Evolutionary conservation across 1,140 invertebrate species (phyloP).

Genomic region (Solenopsis invicta): DNA sequence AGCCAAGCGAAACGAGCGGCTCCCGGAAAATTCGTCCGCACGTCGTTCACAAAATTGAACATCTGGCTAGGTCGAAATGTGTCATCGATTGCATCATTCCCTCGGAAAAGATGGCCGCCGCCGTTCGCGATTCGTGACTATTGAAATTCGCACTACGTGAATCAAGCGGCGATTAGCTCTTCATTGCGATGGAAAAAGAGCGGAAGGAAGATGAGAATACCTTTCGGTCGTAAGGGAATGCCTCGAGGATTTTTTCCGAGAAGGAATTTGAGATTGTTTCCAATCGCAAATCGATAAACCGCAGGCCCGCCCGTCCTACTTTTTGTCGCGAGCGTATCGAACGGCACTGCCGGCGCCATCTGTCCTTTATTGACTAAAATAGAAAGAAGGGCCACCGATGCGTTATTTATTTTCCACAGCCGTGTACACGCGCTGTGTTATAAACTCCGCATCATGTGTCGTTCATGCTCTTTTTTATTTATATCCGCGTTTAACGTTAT

Average conservation of each 20-base stretch:
- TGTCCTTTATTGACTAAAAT: conserved; percentile 3
- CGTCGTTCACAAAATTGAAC: background rate
- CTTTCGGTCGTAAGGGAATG: background rate
- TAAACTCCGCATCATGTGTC: background rate
- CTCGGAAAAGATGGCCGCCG: conserved; percentile 65
- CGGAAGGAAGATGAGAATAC: background rate
- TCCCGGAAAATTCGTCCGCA: background rate
- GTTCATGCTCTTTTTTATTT: background rate
- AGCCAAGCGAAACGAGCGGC: background rate
- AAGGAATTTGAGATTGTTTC: background rate
- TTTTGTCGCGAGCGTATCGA: background rate
- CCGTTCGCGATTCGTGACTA: conserved; percentile 44
- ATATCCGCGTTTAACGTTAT: background rate
- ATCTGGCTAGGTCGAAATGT: conserved; percentile 56
- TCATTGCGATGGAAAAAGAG: background rate
- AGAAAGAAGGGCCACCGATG: background rate
- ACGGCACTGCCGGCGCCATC: conserved; percentile 24
- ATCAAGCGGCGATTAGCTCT: conserved; percentile 11
- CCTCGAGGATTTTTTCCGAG: background rate
- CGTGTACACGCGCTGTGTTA: background rate
- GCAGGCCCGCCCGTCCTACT: background rate
- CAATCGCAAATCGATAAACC: background rate
- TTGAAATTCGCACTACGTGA: conserved; percentile 54
- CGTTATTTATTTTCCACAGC: conserved; percentile 14
- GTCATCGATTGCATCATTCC: conserved; percentile 75